Base-by-base conservation (phyloP, 1,140 invertebrate species). In the Sarcophaga peregrina region DNA sequence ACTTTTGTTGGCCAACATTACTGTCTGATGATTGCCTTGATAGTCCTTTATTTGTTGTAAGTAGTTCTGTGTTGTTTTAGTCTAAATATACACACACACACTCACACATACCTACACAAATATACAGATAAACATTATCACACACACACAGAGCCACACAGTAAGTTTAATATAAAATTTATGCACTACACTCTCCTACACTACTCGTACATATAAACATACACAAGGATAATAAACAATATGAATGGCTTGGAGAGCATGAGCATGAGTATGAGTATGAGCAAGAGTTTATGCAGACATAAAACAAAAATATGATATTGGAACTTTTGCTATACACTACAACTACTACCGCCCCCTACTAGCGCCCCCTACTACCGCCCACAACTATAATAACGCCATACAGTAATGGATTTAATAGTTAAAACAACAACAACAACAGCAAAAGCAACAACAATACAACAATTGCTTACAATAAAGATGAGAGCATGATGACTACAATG, bases 1-100 rank as follows among this genome's bases (percentile, higher is more conserved):
- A 68, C n/a, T 68, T 68, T 68, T 68, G 62, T 68, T 68, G 62
- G 62, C 62, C 62, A 68, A 68, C 62, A 68, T 68, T 68, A 68
- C 62, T 25, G 62, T 68, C 62, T 68, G 62, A 68, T 68, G 62
- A 68, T 68, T 68, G 62, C 62, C 62, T 68, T 68, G 62, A 68
- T 68, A 68, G 62, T 68, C 17, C 62, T 68, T 68, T 68, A 20
- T 68, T 68, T 68, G 17, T 68, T 68, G 62, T 68, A 20, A 20
- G 62, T 68, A 25, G 15, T 58, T 7, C 10, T 58, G 54, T 58
- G 13, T 58, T 58, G 7, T 58, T 68, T 7, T 68, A 68, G n/a
- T 20, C 62, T 68, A 68, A 68, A 68, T 68, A 68, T 17, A 68
- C 17, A 17, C 2, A n/a, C 62, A 20, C 17, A 68, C 20, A 52